These are phyloP conservation scores for Pseudorectes ferrugineus DNA, from an alignment of 2,113 vertebrate species.

Conservation along the genomic window DNA sequence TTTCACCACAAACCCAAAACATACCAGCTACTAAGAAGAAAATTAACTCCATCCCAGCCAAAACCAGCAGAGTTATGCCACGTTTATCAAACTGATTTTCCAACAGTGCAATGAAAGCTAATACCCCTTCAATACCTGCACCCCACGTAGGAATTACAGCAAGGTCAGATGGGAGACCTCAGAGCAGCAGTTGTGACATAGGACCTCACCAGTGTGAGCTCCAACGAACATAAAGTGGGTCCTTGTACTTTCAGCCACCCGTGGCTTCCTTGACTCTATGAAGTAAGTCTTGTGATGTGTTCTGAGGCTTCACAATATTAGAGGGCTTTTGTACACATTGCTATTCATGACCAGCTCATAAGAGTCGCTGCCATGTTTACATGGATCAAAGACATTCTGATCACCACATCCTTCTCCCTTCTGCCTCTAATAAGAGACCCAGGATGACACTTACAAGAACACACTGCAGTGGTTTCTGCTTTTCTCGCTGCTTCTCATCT, in stretches of 20 bases:
- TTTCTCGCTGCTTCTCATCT: background rate
- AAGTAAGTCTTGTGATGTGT: background rate
- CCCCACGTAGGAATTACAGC: rapidly evolving
- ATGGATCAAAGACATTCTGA: rapidly evolving
- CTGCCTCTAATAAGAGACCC: background rate
- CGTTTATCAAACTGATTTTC: background rate
- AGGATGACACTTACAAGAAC: background rate
- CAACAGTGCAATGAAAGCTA: background rate
- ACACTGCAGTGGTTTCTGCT: background rate
- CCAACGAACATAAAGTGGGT: background rate
- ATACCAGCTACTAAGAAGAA: background rate
- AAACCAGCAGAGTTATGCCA: background rate
- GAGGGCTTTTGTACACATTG: background rate
- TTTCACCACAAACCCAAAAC: background rate
- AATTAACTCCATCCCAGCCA: background rate
- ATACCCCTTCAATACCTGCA: background rate
- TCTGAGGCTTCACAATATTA: background rate
- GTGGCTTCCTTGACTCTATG: background rate
- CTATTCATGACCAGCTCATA: background rate
- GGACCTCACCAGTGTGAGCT: background rate
- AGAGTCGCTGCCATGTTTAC: background rate
- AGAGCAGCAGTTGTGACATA: background rate
- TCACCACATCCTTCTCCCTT: background rate
- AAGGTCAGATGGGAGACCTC: background rate
- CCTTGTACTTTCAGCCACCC: background rate